These are phyloP conservation scores for Papilio polytes DNA, from an alignment of 1,140 invertebrate genomes.

Conservation along the genomic window DNA sequence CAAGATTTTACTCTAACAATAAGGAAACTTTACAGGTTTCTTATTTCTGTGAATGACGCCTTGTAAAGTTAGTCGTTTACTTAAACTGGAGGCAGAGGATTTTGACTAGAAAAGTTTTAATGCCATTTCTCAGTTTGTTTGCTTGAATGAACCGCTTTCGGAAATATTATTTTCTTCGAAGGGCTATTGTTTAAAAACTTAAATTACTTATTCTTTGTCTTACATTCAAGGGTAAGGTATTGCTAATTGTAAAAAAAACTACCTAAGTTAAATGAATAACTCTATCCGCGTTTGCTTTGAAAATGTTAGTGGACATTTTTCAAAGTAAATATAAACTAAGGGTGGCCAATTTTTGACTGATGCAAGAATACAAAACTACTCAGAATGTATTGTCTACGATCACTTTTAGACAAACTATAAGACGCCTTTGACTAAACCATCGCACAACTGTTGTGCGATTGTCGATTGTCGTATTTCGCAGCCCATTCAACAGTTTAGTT, in stretches of 20 bases:
- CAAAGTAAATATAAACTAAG: too few species aligned
- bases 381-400: too few species aligned
- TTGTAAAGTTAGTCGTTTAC: constrained; percentile 27
- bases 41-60: constrained; percentile 23
- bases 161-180: constrained; percentile 8
- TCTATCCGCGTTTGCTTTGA: too few species aligned
- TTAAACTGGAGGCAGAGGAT: constrained; percentile 8
- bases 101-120: constrained; percentile 30
- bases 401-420: too few species aligned
- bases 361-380: too few species aligned
- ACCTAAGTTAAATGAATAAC: too few species aligned
- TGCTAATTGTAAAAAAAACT: not conserved
- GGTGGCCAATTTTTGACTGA: too few species aligned
- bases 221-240: not conserved
- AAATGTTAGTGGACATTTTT: too few species aligned
- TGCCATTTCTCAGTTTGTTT: constrained; percentile 28
- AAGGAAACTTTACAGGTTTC: constrained; percentile 16
- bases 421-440: too few species aligned
- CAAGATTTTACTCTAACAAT: constrained; percentile 5
- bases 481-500: too few species aligned
- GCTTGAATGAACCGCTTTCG: constrained; percentile 3
- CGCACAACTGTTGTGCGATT: too few species aligned
- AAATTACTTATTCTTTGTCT: constrained; percentile 15
- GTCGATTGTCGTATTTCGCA: too few species aligned
- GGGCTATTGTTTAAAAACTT: constrained; percentile 22